A percentile compares a stretch with the other conserved stretches of the same genome.
These are phyloP conservation scores for Hydrocynus forskahlii DNA, from an alignment of 2,797 vertebrate species.

Conservation along the genomic window DNA sequence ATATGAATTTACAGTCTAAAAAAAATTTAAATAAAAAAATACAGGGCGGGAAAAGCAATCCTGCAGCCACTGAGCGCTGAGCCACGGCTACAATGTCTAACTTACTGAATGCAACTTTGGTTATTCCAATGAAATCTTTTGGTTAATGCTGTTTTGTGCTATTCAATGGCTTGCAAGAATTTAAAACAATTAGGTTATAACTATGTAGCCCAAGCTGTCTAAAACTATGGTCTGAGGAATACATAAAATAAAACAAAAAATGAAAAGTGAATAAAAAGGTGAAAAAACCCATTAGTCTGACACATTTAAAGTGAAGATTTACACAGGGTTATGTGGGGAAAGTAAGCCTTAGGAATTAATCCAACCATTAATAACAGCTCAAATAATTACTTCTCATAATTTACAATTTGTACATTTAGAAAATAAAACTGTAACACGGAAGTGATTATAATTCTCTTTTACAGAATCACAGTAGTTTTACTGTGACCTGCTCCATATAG, in stretches of 20 bases:
- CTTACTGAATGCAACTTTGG: neutral
- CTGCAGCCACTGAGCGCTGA: neutral
- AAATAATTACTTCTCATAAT: neutral
- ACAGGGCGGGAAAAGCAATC: neutral
- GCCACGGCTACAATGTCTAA: neutral
- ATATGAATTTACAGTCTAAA: neutral
- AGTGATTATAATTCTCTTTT: conserved; percentile 15
- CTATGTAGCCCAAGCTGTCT: neutral
- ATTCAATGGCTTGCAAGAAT: neutral
- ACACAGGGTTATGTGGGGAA: neutral
- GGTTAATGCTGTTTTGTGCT: neutral
- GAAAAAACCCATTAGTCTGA: neutral
- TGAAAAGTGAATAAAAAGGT: neutral
- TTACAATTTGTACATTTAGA: neutral
- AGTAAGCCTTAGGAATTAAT: neutral
- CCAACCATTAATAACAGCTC: neutral
- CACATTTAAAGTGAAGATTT: neutral
- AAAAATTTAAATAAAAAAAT: neutral
- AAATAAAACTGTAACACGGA: neutral
- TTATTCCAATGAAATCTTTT: neutral
- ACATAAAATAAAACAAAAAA: no score
- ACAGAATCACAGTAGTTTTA: conserved; percentile 24
- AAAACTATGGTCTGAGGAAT: neutral
- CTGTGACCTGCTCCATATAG: neutral
- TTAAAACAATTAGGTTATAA: neutral